Percentiles rank a stretch among this genome's conserved stretches.
Evolutionary conservation across 2,797 vertebrate species (phyloP).

Genomic region (Sebastes minor): DNA sequence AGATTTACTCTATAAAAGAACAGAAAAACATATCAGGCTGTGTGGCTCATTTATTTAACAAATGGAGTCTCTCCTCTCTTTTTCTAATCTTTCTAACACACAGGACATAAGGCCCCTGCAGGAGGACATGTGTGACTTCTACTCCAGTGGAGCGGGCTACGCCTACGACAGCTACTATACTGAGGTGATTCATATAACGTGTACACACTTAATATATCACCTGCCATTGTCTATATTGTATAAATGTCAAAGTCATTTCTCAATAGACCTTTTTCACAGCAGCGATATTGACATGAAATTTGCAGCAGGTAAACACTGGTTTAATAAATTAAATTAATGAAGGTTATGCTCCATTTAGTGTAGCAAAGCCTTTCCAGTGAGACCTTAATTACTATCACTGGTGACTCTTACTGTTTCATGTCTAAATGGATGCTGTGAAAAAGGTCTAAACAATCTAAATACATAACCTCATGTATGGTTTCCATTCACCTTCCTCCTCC

Average conservation of each 20-base stretch:
- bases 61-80: neutral
- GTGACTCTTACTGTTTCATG: neutral
- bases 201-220: neutral
- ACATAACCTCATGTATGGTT: neutral
- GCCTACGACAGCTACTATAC: slow-evolving; percentile 87
- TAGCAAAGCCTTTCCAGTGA: neutral
- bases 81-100: neutral
- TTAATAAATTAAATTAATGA: neutral
- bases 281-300: neutral
- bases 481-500: neutral
- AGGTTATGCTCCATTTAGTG: neutral
- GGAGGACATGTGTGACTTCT: slow-evolving; percentile 89
- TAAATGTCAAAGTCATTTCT: neutral
- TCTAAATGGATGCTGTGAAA: too few species aligned
- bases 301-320: neutral
- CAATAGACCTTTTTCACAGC: neutral
- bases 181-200: slow-evolving; percentile 81
- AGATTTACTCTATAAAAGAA: neutral
- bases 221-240: neutral
- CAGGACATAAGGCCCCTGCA: slow-evolving; percentile 90
- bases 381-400: neutral
- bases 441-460: neutral
- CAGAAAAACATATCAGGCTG: neutral
- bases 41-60: neutral
- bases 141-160: slow-evolving; percentile 85